Evolutionary conservation across 2,113 vertebrate species (phyloP).

Genomic region (Periophthalmodon schlosseri): DNA sequence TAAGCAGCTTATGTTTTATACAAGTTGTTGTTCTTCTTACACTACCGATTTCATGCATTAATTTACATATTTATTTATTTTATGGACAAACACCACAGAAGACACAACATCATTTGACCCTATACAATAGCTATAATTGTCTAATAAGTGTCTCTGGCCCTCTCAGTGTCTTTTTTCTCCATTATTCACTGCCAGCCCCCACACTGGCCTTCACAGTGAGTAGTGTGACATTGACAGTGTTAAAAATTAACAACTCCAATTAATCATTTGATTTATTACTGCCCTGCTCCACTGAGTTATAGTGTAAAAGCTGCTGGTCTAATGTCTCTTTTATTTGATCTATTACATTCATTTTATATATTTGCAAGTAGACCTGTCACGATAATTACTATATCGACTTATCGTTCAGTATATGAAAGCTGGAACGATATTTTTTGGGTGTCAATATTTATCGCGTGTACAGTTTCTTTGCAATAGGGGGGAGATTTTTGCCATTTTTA

Average conservation of each 20-base stretch:
- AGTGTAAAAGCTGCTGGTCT: background rate
- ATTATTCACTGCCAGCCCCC: background rate
- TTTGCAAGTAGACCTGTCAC: background rate
- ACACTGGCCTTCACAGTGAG: conserved; percentile 6
- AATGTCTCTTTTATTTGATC: background rate
- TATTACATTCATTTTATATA: background rate
- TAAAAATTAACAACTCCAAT: conserved; percentile 8
- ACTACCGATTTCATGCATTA: no score
- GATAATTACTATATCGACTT: no score
- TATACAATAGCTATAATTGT: background rate
- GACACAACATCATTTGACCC: background rate
- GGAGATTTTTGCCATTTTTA: no score
- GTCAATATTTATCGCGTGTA: no score
- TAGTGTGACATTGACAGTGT: conserved; percentile 7
- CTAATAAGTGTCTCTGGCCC: background rate
- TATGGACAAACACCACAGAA: background rate
- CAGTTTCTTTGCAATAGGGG: no score
- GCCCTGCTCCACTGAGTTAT: background rate
- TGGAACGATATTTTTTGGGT: no score
- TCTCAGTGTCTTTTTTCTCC: background rate
- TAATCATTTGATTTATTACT: conserved; percentile 6
- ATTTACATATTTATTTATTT: background rate
- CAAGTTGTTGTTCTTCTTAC: no score
- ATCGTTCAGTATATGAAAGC: no score
- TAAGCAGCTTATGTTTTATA: no score